Evolutionary conservation across 2,797 vertebrate genomes (phyloP), one percentile per base, ranked within the genome.

Genomic region (Melanotaenia parkinsoni): DNA sequence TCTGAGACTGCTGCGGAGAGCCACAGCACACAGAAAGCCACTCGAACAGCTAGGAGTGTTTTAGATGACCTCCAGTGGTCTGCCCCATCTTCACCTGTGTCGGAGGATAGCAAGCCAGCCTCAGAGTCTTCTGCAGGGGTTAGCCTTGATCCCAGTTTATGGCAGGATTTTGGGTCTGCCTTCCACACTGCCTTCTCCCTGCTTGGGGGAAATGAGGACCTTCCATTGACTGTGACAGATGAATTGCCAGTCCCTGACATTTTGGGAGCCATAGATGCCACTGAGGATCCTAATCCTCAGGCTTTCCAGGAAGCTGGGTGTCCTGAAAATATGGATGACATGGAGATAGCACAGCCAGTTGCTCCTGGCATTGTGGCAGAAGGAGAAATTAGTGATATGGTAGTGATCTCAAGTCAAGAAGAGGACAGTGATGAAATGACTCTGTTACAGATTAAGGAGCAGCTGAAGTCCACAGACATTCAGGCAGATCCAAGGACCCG

Each of bases 371-470:
- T 10, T 58, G 64, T 35, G 5, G 62, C 33, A 18, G 71, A 16
- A 28, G 60, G 7, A 32, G 81, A 90, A 22, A 63, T 10, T 0
- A 56, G 84, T 6, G 73, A 91, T 50, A 75, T 89, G 6, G 54
- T 92, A 45, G n/a, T 89, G 35, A 86, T 92, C 50, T 91, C 89
- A 33, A 90, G 89, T 82, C 86, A 84, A 65, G 91, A 88, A 16
- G 97, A 96, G 0, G 96, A 98, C 83, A 98, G 96, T 0, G 96
- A 98, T 64, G 95, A 96, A 26, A 81, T 96, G 78, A 93, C 94
- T 1, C 58, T 94, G 32, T 90, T 92, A 60, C 94, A 96, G 53
- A 82, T 95, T 26, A 96, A 95, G 79, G 93, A 91, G 47, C 91
- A 94, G 60, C 80, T 95, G 56, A 32, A 33, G 18, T 58, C 66